These are phyloP conservation scores for Ooceraea biroi DNA, from an alignment of 1,140 invertebrate genomes.

Conservation along the genomic window DNA sequence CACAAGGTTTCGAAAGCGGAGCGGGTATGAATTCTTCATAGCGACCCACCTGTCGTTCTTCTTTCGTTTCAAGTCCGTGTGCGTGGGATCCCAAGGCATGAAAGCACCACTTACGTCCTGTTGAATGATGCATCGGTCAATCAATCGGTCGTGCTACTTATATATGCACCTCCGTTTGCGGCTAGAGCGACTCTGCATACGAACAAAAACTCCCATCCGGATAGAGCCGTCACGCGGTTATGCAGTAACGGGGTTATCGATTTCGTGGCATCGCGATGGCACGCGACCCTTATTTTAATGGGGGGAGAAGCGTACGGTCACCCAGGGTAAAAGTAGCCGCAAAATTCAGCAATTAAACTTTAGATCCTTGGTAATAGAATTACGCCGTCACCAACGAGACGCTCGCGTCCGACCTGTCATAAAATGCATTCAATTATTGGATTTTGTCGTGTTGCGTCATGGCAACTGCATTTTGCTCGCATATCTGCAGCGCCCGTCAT, in stretches of 20 bases:
- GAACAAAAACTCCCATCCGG: conserved; percentile 4
- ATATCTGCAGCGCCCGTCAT: conserved; percentile 33
- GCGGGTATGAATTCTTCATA: conserved; percentile 71
- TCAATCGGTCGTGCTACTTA: conserved; percentile 53
- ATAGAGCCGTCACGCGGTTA: conserved; percentile 31
- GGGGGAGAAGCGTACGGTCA: not conserved
- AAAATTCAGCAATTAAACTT: conserved; percentile 16
- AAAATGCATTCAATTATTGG: conserved; percentile 56
- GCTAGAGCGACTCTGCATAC: not conserved
- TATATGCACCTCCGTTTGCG: not conserved
- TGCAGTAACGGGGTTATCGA: conserved; percentile 50
- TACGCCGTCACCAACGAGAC: not conserved
- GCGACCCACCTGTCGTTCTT: conserved; percentile 52
- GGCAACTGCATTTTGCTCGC: conserved; percentile 37
- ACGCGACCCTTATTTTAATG: conserved; percentile 33
- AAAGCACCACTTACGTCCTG: conserved; percentile 61
- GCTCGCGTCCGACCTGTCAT: conserved; percentile 39
- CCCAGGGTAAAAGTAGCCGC: not conserved
- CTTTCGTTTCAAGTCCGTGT: conserved; percentile 48
- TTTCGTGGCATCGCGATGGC: conserved; percentile 14
- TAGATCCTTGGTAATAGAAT: not conserved
- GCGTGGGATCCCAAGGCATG: conserved; percentile 45
- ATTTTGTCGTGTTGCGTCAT: conserved; percentile 31
- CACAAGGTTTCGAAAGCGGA: conserved; percentile 63
- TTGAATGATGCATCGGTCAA: conserved; percentile 72